Evolutionary conservation across 2,113 vertebrate genomes (phyloP).

Genomic region (Loxodonta africana): DNA sequence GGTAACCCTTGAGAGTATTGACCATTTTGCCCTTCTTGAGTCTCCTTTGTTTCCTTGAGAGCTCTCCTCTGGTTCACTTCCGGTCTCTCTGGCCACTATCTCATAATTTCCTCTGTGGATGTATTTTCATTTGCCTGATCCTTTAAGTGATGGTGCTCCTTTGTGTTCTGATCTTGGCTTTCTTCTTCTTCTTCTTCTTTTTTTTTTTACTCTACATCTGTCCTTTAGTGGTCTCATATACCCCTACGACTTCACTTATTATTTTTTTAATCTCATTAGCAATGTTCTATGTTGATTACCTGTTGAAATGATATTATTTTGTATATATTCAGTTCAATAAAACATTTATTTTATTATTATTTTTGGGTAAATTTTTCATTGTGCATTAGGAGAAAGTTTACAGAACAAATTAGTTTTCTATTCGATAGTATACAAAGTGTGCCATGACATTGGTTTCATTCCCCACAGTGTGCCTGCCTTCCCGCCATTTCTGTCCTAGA

Average conservation of each 20-base stretch:
- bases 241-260: background rate
- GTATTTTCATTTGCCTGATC: conserved; percentile 20
- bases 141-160: background rate
- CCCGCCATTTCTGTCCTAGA: too few relatives aligned
- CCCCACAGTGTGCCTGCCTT: too few relatives aligned
- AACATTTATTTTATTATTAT: too few relatives aligned
- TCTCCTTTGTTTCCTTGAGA: background rate
- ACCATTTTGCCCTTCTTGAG: background rate
- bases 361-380: too few relatives aligned
- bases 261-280: too few relatives aligned
- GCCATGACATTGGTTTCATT: too few relatives aligned
- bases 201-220: background rate
- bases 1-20: background rate
- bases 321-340: too few relatives aligned
- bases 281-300: too few relatives aligned
- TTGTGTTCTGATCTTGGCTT: background rate
- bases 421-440: too few relatives aligned
- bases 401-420: too few relatives aligned
- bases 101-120: background rate
- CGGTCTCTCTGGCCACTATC: conserved; percentile 9
- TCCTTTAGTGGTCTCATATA: background rate
- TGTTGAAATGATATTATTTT: too few relatives aligned
- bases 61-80: background rate
- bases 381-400: too few relatives aligned
- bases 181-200: background rate